Evolutionary conservation across 1,140 invertebrate genomes (phyloP), one percentile per base, ranked within the genome.

Genomic region (Drosophila auraria): DNA sequence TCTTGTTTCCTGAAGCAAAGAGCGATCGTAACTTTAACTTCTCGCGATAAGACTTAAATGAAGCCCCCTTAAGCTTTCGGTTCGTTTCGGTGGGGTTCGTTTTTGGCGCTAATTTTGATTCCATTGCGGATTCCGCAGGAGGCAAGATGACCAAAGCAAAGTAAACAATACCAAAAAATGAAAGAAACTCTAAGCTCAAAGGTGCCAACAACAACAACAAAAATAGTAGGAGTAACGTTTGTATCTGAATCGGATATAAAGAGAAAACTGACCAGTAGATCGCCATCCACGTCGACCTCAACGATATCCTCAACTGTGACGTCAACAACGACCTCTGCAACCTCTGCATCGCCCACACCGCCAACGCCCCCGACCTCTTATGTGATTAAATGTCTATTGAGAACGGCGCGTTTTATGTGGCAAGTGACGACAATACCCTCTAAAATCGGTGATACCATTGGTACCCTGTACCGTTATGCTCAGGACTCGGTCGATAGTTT

Each of bases 331-430:
- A 50, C 54, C 20, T 20, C 20, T n/a, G 53, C 62, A 36, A 40
- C 75, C 14, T 50, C 53, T 14, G 36, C 65, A 20, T 11, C 61
- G n/a, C 20, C 53, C 11, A 62, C 66, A 57, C 57, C 61, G 14
- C 14, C 58, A 5, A 54, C 71, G 12, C 20, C 62, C 3, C 73
- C 73, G 2, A 72, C 87, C 5, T 87, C 89, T 12, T 91, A 87
- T 82, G 87, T 92, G 30, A 82, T 92, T 87, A 92, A 92, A 92
- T 93, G 92, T 70, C 75, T 93, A 23, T 78, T 92, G 71, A 90
- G 80, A 68, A 90, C 92, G 17, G 92, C 91, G 42, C 86, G 91
- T 74, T 92, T 92, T 91, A 93, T 93, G 92, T 93, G 92, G 92
- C 92, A 93, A 82, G 91, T 93, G 77, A 93, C 92, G 59, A 86